Base-by-base conservation (phyloP, 1,140 invertebrate species). In the Chymomyza costata region DNA sequence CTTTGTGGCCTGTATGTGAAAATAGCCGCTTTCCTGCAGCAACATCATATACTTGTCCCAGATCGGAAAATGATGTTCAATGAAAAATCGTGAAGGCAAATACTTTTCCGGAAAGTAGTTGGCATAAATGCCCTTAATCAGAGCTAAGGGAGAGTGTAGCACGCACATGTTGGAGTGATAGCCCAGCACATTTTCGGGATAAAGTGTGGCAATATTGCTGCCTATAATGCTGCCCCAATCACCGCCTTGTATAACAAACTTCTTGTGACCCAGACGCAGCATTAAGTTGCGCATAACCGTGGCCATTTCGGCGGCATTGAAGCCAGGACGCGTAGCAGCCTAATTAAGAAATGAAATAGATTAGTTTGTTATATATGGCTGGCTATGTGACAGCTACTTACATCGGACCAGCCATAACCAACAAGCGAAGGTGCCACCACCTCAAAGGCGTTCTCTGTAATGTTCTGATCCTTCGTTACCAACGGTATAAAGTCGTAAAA, bases 1-100 rank as follows among this genome's bases (percentile, higher is more conserved):
- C 85, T 96, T 97, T 0, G 94, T 95, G 0, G 93, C 88, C 86
- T 97, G 95, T 21, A 97, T 76, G 78, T 95, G 93, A 40, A 93
- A 78, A 65, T 97, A 97, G 1, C 95, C 96, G 28, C 82, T 83
- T 86, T 96, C 94, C 57, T 89, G 85, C 0, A 95, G 6, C 0
- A 93, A 1, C 21, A 60, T 49, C 11, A 59, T 45, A 5, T 89
- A 88, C 8, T 88, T 76, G 3, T 89, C 69, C 6, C 65, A 82
- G 1, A 93, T 25, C 0, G 92, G 92, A 70, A 91, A 92, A 60
- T 93, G 86, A 69, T 87, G 90, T 2, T 89, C 85, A n/a, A 39
- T 32, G 39, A 82, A 86, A 89, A 32, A 89, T 73, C 30, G 87
- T 45, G 46, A 89, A 78, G 88, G 87, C 5, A 91, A 32, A 25